These are phyloP conservation scores for Elephas maximus DNA, from an alignment of 2,113 vertebrate species.

Conservation along the genomic window DNA sequence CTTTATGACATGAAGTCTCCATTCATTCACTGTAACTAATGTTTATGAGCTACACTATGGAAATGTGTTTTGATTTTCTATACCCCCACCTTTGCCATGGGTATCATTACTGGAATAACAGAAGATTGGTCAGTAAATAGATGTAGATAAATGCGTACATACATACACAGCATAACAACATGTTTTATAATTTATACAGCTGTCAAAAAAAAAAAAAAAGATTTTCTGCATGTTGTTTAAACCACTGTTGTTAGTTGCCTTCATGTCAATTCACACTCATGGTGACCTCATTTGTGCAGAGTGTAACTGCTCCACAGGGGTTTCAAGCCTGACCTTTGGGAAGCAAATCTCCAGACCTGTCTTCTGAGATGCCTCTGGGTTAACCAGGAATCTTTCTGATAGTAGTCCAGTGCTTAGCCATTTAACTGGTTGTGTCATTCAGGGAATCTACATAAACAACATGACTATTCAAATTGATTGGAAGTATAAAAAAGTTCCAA, in stretches of 20 bases:
- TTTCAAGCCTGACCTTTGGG: too few relatives aligned
- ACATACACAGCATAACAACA: not conserved
- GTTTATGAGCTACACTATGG: slow-evolving; percentile 61
- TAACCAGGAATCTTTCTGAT: too few relatives aligned
- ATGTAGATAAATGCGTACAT: not conserved
- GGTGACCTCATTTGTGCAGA: too few relatives aligned
- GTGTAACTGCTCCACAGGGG: too few relatives aligned
- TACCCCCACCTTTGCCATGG: not conserved
- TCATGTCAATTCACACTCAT: too few relatives aligned
- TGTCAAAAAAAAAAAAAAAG: slow-evolving; percentile 4
- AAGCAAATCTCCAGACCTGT: too few relatives aligned
- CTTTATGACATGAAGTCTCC: slow-evolving; percentile 63
- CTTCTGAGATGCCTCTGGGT: too few relatives aligned
- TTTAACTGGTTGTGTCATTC: too few relatives aligned
- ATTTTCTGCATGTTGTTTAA: not conserved
- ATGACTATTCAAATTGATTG: not conserved
- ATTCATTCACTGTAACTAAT: slow-evolving; percentile 63
- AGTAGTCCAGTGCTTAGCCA: too few relatives aligned
- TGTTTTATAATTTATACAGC: not conserved
- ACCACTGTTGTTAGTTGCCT: too few relatives aligned
- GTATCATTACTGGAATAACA: not conserved
- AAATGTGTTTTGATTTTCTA: slow-evolving; percentile 41
- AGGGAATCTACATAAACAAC: not conserved
- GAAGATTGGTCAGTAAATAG: not conserved
- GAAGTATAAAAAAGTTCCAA: not conserved